Base-by-base conservation (phyloP, 2,888 invertebrate genomes). In the Caenorhabditis drosophilae region DNA sequence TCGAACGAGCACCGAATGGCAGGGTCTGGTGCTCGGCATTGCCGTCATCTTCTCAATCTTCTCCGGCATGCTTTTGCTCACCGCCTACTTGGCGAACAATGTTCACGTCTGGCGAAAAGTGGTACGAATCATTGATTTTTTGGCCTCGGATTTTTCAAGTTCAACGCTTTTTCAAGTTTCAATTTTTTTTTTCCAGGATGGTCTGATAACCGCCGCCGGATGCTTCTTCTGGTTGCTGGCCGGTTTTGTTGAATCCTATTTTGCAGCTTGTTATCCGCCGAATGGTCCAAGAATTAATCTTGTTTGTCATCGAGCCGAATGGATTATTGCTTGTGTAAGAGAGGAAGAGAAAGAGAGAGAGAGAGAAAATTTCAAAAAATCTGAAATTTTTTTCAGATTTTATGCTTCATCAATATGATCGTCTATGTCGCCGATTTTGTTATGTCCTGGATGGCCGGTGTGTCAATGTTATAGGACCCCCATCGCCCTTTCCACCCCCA, bases 231-330 rank as follows among this genome's bases (percentile, higher is more conserved):
- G 76, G 59, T 41, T 80, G 20, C 42, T 80, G 4, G 79, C 69
- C 6, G 73, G 76, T 7, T 78, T 75, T 46, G 55, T 80, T 18
- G 80, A 80, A 50, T 70, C 80, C n/a, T 80, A 80, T 52, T 80
- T 63, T 52, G 80, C 80, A 4, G 81, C 78, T 2, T 80, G 80
- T 42, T 80, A 80, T 52, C 80, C 80, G 16, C 80, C 80, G 12
- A 73, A 77, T 35, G 80, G 80, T 11, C 61, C 73, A 4, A 51
- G 67, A 25, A 70, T 79, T 46, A 75, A 73, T 47, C 55, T 75
- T 27, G 77, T 81, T 20, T 80, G 80, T 45, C 75, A 80, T 60
- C 60, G 80, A 16, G 67, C 76, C 25, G 80, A 80, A 54, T 78
- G 77, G 77, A 77, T 77, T 53, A 75, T 79, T 46, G 79, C 79